Base-by-base conservation (phyloP, 2,888 invertebrate genomes). In the Germaria angustata region DNA sequence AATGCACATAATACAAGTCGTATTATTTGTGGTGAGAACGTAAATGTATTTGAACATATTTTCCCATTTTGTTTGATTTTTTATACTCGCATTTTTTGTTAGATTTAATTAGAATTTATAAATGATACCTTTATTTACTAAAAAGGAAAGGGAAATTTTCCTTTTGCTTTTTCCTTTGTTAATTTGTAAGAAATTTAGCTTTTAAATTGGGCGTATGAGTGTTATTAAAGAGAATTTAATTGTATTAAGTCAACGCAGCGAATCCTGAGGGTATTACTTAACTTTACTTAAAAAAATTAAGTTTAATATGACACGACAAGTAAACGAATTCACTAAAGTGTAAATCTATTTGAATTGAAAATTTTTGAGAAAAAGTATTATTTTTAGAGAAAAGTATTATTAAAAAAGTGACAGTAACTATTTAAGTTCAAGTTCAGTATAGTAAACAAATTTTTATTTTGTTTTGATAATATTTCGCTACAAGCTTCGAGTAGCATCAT, bases 1-100 rank as follows among this genome's bases (percentile, higher is more conserved):
- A 63, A 53, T 61, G 46, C 59, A 41, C 57, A 55, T 61, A 73
- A 63, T 55, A 49, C 24, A 20, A 76, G 32, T 68, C 59, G 59
- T 53, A 55, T 34, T 49, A 80, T 77, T 85, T 86, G 87, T 84
- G 87, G 87, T 87, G 84, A 86, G 83, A 84, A 65, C 75, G 69
- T 57, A 46, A 55, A 68, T 77, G 39, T 61, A 13, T 51, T 59
- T 28, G 11, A 72, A 55, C 17, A 36, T 69, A 53, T 61, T 20
- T 34, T 57, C 61, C 83, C 59, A 76, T 83, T 66, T 22, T 66
- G 51, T 80, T 66, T 24, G 3, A 28, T 28, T 24, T 39, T 9
- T 2, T 22, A 59, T 24, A 13, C 0, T 53, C 15, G 22, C 22
- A 15, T 51, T 68, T 77, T 72, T 8, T 59, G 28, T 59, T 83